Conservation (phyloP, 1,140 invertebrate species). For the Steinernema khuongi region DNA sequence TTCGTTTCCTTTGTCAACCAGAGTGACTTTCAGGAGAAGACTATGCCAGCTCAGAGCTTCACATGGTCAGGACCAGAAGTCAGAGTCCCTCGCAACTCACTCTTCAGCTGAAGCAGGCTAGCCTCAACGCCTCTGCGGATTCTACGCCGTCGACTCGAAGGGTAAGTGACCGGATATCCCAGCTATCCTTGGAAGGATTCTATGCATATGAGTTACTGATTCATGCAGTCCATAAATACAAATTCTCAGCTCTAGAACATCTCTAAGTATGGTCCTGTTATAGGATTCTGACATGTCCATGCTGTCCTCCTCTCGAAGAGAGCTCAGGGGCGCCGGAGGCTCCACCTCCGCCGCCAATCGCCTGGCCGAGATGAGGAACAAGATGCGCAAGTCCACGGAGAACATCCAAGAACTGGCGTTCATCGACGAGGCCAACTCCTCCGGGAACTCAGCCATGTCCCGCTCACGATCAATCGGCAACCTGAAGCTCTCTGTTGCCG, state of each 20-base stretch:
- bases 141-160: not conserved
- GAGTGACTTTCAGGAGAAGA: conserved; percentile 28
- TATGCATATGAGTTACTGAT: too few species aligned
- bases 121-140: not conserved
- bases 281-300: conserved; percentile 2
- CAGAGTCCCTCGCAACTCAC: conserved; percentile 26
- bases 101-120: not conserved
- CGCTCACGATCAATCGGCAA: conserved; percentile 49
- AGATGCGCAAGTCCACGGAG: conserved; percentile 35
- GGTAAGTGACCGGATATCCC: not conserved
- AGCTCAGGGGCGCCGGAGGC: conserved; percentile 18
- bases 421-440: conserved; percentile 4
- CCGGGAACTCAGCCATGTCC: conserved; percentile 30
- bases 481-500: conserved; percentile 31
- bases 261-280: not conserved
- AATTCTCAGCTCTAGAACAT: too few species aligned
- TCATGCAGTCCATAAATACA: too few species aligned
- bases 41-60: conserved; percentile 16
- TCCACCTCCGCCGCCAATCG: conserved; percentile 21
- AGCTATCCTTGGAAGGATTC: not conserved
- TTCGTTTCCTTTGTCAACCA: too few species aligned
- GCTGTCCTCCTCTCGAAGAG: conserved; percentile 31
- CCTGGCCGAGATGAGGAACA: conserved; percentile 35
- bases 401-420: conserved; percentile 21
- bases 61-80: not conserved